Evolutionary conservation across 2,888 invertebrate genomes (phyloP), one percentile per base, ranked within the genome.

Genomic region (Mimumesa dahlbomi): DNA sequence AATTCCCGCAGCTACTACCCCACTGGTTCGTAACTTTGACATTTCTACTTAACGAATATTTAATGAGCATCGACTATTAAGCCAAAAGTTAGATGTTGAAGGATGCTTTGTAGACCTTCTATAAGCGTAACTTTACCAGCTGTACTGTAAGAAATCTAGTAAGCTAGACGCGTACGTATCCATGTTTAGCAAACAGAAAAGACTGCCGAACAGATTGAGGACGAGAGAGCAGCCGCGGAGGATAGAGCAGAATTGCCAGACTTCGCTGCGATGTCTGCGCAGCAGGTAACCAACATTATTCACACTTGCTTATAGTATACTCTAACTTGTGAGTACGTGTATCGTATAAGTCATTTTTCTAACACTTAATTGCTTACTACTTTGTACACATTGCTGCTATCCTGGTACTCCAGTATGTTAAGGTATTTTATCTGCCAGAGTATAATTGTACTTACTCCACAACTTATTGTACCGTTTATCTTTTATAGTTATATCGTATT

Each of bases 171-270:
- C 73, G 40, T 54, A 21, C 58, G 36, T 56, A 46, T 65, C 42
- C 46, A 19, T 70, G 61, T 81, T 65, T 79, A 87, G 82, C 80
- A 82, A 59, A 67, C 73, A 63, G 87, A 87, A 74, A 88, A 89
- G 84, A 88, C 89, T 3, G 86, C 84, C 5, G 89, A 89, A 62
- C 88, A 89, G 59, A 79, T 92, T 53, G 91, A 90, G 78, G 91
- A 91, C 65, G 90, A 89, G 72, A 89, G 90, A 84, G 85, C 87
- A 43, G 88, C 85, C 21, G 88, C 88, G 2, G 87, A 89, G 64
- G 91, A 91, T 77, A 87, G 89, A 77, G 89, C 89, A 50, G 89
- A 89, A 72, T 84, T 90, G 56, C 89, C 91, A 56, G 91, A 91
- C 76, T 90, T 90, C 79, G 82, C 90, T 58, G 89, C 90, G 40